Evolutionary conservation across 1,140 invertebrate species (phyloP), one percentile per base, ranked within the genome.

Genomic region (Pseudomyrmex sp.): DNA sequence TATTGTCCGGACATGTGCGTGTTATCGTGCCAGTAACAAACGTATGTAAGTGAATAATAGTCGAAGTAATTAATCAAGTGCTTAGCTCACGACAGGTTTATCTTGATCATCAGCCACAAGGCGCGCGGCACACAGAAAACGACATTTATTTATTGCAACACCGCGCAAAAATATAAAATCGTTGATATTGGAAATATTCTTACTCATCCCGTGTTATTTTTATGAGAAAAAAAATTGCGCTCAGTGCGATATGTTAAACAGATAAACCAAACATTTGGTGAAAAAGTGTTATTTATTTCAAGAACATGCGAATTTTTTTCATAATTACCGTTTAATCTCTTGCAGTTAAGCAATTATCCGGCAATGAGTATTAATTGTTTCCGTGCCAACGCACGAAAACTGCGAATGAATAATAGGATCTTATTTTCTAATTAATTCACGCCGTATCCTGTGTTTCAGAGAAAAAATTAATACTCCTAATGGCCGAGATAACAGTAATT

Each of bases 1-100:
- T 59, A 88, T 87, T 84, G 85, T 87, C 23, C 61, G 70, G 23
- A 54, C 82, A 88, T 84, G 74, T 59, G 61, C 35, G 35, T 87
- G 63, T 62, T 65, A 46, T 20, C 65, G 20, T 72, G 76, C 54
- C 76, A 80, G 20, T 7, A 48, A 70, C 76, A 80, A 80, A 72
- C 66, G 46, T 80, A 70, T 59, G 56, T 80, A 72, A 80, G 76
- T 80, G 76, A 80, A 72, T 80, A 80, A 80, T 80, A 80, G 58
- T 61, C 58, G 8, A 80, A 70, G 66, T 80, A 54, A 80, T 80
- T 80, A 72, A 80, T 80, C 76, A 72, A 59, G 26, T 70, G 58
- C 66, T 80, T 72, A 80, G 76, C 12, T 80, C 12, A 44, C 44
- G 66, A 59, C 66, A 70, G 54, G 44, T 72, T 70, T 72, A 80